Base-by-base conservation (phyloP, 1,140 invertebrate genomes). In the Mycetomoellerius zeteki region DNA sequence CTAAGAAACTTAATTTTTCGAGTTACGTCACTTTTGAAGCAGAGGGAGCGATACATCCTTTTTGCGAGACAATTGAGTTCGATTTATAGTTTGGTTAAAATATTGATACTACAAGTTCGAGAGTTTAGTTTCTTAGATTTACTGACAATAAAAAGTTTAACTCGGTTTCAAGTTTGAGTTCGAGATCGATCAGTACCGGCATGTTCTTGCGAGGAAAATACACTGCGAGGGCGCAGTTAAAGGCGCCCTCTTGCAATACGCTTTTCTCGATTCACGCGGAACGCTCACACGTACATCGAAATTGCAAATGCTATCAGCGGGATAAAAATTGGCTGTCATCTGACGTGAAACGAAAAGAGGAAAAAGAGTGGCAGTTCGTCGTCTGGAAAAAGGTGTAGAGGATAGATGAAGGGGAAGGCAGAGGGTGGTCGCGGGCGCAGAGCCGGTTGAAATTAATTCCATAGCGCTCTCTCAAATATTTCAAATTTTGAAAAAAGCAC, bases 251-350 rank as follows among this genome's bases (percentile, higher is more conserved):
- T 50, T 50, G 47, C 47, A 3, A 14, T 50, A 16, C 47, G 47
- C 12, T 50, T 50, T 16, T 50, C 47, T 50, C 47, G 33, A 58
- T 78, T 78, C 37, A 78, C 43, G 37, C 92, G 88, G 10, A 19
- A 43, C 64, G 37, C 37, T 69, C 21, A 21, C 65, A 69, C 65
- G 21, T 69, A 16, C 92, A 94, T 94, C 89, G 89, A 94, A 94
- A 94, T 95, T 95, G 94, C 94, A 94, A 95, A 95, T 95, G 94
- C 93, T 94, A 94, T 94, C 94, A 94, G 92, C 90, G 89, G 91
- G 89, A 94, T 94, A 94, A 95, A 95, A 95, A 95, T 95, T 95
- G 94, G 94, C 93, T 95, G 94, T 95, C 94, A 94, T 95, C 93
- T 93, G 90, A 92, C 88, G 90, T 92, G 88, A 88, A 92, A 91